Base-by-base conservation (phyloP, 2,888 invertebrate species). In the Drosophila pegasa region DNA sequence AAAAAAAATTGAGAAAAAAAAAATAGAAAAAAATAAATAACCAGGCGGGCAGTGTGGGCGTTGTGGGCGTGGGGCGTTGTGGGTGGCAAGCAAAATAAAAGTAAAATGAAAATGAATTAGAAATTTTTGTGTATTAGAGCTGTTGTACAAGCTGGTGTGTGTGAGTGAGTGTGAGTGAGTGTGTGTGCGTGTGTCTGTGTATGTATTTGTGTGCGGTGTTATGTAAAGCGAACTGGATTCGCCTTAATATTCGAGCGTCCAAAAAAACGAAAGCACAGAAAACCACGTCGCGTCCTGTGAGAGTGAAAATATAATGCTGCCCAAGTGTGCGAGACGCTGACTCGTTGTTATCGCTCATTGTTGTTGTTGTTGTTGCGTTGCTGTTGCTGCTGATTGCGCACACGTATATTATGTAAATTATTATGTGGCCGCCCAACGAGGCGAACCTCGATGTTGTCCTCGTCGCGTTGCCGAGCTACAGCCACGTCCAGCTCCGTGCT, bases 361-460 rank as follows among this genome's bases (percentile, higher is more conserved):
- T 60, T 51, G 59, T 41, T 48, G 50, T 31, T 52, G 62, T 47
- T 59, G 61, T 51, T 61, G 58, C 31, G 25, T 48, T 62, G 58
- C 33, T 78, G 70, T 51, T 79, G 40, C 16, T 78, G 76, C 63
- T 81, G 85, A 85, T 86, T 85, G 88, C 79, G 88, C 85, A 72
- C 87, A 84, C 73, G 80, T 89, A 82, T 78, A 89, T 87, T 86
- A 89, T 86, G 86, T 88, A 88, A 84, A 84, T 84, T 83, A 84
- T 88, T 83, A 86, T 83, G 83, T 83, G 83, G 69, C 87, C 75
- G 61, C 27, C 48, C 71, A 78, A 78, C 71, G 74, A 77, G 71
- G 66, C 78, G 59, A 65, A 63, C 40, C 62, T 48, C 43, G 40
- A 59, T 27, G 10, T 27, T 16, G 12, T 10, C 59, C 45, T 62